Base-by-base conservation (phyloP, 2,113 vertebrate species). In the Pterophyllum scalare region DNA sequence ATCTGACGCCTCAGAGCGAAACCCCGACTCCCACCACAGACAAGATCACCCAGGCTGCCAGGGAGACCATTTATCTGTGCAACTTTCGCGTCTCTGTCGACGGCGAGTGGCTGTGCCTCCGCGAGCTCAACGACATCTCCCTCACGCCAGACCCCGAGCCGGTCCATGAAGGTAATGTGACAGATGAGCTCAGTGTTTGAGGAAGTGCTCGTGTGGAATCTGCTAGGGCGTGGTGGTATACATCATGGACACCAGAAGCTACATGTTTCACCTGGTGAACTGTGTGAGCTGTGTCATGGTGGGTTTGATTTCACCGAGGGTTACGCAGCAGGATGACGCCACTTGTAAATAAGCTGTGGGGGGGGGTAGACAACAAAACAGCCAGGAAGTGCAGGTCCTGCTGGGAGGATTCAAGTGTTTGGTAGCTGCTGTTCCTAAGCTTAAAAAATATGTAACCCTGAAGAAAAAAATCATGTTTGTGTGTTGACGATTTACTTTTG, bases 21-120 rank as follows among this genome's bases (percentile, higher is more conserved):
- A 98, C 97, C 94, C 97, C 98, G 90, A 99, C 98, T 94, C 98
- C 98, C 94, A 99, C 98, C 95, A 99, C 98, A 62, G 98, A 99
- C 97, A 99, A 99, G 96, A 99, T 99, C 96, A 99, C 98, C 77
- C 98, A 99, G 95, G 98, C 98, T 80, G 98, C 98, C 94, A 96
- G 99, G 93, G 98, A 99, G 96, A 99, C 98, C 95, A 99, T 99
- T 94, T 99, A 99, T 96, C 97, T 99, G 86, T 99, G 98, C 96
- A 99, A 99, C 97, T 99, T 99, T 93, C 98, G 98, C 15, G 98
- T 99, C 81, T 99, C 98, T 0, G 99, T 99, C 94, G 98, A 99
- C 15, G 98, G 98, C 94, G 98, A 99, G 88, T 99, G 98, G 98
- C 97, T 99, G 20, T 99, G 98, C 93, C 95, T 99, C 26, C 96